Base-by-base conservation (phyloP, 1,140 invertebrate genomes). In the Riptortus pedestris region DNA sequence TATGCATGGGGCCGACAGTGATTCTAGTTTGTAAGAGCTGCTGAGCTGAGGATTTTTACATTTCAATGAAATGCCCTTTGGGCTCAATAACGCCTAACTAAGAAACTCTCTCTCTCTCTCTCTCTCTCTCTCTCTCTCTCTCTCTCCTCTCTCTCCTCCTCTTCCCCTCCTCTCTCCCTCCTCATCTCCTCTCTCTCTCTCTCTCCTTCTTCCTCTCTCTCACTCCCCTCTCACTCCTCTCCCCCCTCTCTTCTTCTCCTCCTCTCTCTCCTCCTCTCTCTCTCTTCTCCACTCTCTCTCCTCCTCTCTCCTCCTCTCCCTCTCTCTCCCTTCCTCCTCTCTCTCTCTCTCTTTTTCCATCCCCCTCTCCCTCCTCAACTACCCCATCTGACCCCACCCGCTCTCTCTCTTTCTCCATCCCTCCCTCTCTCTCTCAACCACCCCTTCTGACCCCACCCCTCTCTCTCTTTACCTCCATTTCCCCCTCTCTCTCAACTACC, bases 291-390 rank as follows among this genome's bases (percentile, higher is more conserved):
- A 7, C 48, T 22, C 48, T 51, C 20, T 51, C 20, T 22, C 48
- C 18, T 18, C 18, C 20, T 14, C 14, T 51, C 14, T 51, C 48
- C 7, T 18, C 18, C 48, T 51, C 14, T 51, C 48, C 18, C 20
- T 58, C 14, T 58, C 55, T 58, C 55, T 29, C 28, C n/a, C n/a
- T n/a, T n/a, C n/a, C n/a, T n/a, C 18, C 55, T 58, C 55, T 22
- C 55, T 58, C 27, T 22, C 28, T 22, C 27, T 27, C 20, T 29
- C 28, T 29, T 26, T 26, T 9, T 16, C 28, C 18, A 14, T 58
- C 55, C 18, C 22, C 18, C n/a, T n/a, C n/a, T n/a, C n/a, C n/a
- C n/a, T n/a, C n/a, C n/a, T n/a, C n/a, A n/a, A n/a, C n/a, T n/a
- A n/a, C n/a, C n/a, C n/a, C n/a, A n/a, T n/a, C n/a, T n/a, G n/a